A percentile compares a stretch with the other conserved stretches of the same genome.
These are phyloP conservation scores for Paradoxurus hermaphroditus DNA, from an alignment of 2,113 vertebrate genomes.

Conservation along the genomic window DNA sequence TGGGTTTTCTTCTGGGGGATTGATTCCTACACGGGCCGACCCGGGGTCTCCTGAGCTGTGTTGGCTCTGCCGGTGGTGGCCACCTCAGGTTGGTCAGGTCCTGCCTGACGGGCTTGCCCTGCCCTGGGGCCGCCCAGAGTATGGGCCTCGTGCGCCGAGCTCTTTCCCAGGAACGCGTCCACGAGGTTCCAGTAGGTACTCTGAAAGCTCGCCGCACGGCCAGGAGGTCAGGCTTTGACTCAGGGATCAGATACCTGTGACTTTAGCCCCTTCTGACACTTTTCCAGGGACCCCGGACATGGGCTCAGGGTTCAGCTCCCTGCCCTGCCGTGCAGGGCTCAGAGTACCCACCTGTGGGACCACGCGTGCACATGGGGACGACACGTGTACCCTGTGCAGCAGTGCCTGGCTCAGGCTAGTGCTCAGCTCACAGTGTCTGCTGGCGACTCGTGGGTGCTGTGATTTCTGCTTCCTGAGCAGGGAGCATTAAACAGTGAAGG, in stretches of 20 bases:
- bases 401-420: too few relatives aligned
- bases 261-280: background rate
- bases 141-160: background rate
- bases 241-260: background rate
- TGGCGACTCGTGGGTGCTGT: background rate
- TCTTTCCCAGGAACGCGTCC: background rate
- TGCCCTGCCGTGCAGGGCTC: background rate
- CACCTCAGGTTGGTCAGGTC: background rate
- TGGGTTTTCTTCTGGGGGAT: background rate
- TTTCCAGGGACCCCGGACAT: background rate
- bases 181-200: background rate
- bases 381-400: too few relatives aligned
- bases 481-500: background rate
- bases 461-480: background rate
- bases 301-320: background rate
- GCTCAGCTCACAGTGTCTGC: background rate
- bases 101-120: background rate
- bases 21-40: background rate
- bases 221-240: background rate
- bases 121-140: rapidly evolving
- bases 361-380: too few relatives aligned
- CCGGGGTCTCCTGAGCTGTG: background rate
- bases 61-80: background rate
- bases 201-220: rapidly evolving
- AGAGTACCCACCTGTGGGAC: too few relatives aligned